Evolutionary conservation across 1,140 invertebrate genomes (phyloP).

Genomic region (Drosophila oshimai): DNA sequence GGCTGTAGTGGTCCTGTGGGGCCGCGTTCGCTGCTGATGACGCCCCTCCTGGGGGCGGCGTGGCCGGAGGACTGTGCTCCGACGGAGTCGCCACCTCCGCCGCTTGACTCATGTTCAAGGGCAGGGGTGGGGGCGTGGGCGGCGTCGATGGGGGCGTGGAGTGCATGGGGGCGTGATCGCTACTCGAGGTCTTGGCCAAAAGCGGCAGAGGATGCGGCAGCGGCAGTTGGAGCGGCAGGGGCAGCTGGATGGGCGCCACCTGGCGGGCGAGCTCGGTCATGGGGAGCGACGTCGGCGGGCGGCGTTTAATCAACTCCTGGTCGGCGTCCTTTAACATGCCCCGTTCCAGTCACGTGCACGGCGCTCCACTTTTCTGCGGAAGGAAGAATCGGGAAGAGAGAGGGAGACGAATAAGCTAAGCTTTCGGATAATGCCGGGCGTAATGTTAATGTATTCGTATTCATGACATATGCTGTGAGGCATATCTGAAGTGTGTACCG

Average conservation of each 20-base stretch:
- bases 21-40: background rate
- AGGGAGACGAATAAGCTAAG: slow-evolving; percentile 23
- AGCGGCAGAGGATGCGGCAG: slow-evolving; percentile 30
- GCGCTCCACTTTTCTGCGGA: slow-evolving; percentile 9
- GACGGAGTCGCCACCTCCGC: slow-evolving; percentile 8
- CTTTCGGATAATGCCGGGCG: slow-evolving; percentile 36
- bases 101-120: slow-evolving; percentile 67
- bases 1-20: slow-evolving; percentile 91
- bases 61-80: slow-evolving; percentile 60
- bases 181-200: slow-evolving; percentile 45
- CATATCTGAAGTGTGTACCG: slow-evolving; percentile 35
- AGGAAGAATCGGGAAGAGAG: background rate
- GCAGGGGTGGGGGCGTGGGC: slow-evolving; percentile 67
- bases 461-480: slow-evolving; percentile 74
- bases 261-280: slow-evolving; percentile 70
- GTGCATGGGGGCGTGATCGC: slow-evolving; percentile 43
- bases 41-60: slow-evolving; percentile 36
- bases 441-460: slow-evolving; percentile 74
- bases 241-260: slow-evolving; percentile 53
- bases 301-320: slow-evolving; percentile 73
- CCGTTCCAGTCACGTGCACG: slow-evolving; percentile 54
- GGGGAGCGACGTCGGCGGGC: slow-evolving; percentile 68
- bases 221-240: slow-evolving; percentile 39
- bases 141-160: slow-evolving; percentile 74
- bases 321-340: slow-evolving; percentile 80